phyloP scores from a whole-genome alignment of 2,797 vertebrate species.

The Pampus argenteus region DNA sequence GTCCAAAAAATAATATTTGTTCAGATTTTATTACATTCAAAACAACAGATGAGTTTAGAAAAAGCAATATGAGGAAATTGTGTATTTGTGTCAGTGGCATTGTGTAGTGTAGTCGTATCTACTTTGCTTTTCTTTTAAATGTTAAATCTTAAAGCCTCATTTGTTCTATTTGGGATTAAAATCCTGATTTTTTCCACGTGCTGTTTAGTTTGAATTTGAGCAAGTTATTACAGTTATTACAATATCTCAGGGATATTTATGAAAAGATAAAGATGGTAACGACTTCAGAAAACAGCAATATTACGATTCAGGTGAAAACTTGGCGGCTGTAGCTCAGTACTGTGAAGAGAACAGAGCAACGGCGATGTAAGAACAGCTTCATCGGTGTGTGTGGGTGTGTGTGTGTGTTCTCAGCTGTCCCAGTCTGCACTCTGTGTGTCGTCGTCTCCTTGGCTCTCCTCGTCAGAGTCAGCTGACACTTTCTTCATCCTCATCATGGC shows the following conservation, averaged over 20 bases:
- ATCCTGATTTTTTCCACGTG: slow-evolving; percentile 15
- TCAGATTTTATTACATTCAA: slow-evolving; percentile 48
- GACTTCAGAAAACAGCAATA: slow-evolving; percentile 9
- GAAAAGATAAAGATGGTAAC: slow-evolving; percentile 26
- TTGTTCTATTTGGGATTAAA: slow-evolving; percentile 4
- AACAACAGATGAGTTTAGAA: slow-evolving; percentile 10
- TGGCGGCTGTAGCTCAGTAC: slow-evolving; percentile 39
- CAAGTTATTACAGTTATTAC: slow-evolving; percentile 3
- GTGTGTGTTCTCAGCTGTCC: slow-evolving; percentile 84
- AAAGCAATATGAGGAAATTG: background rate
- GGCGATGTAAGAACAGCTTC: slow-evolving; percentile 10
- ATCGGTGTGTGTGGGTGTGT: background rate
- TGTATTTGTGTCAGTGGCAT: slow-evolving; percentile 4
- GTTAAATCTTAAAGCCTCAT: background rate
- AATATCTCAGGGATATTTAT: slow-evolving; percentile 23
- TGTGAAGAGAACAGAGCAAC: slow-evolving; percentile 13
- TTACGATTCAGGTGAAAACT: slow-evolving; percentile 18
- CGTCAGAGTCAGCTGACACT: slow-evolving; percentile 91
- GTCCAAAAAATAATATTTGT: background rate
- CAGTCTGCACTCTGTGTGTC: slow-evolving; percentile 87
- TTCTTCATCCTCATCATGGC: slow-evolving; percentile 96
- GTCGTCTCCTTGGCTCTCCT: slow-evolving; percentile 78
- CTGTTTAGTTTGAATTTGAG: slow-evolving; percentile 14
- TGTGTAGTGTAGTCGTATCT: slow-evolving; percentile 3
- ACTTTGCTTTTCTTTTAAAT: slow-evolving; percentile 28